Percentiles rank a stretch among this genome's conserved stretches.
Conservation (phyloP, 2,113 vertebrate genomes). For the Bettongia penicillata region DNA sequence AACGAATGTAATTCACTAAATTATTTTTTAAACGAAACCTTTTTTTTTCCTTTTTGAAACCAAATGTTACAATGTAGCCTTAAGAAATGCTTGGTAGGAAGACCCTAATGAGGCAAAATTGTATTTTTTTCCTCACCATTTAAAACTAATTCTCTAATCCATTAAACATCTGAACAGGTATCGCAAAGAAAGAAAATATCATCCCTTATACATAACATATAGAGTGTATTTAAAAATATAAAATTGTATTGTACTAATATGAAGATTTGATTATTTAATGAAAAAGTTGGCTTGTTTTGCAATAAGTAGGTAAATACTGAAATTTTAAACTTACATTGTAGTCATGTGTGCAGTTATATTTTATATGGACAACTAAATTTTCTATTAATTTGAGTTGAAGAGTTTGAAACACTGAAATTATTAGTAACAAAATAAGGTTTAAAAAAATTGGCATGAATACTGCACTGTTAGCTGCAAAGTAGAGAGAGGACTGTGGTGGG, state of each 20-base stretch:
- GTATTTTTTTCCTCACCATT: slow-evolving; percentile 83
- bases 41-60: slow-evolving; percentile 87
- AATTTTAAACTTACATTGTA: slow-evolving; percentile 86
- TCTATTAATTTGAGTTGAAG: slow-evolving; percentile 79
- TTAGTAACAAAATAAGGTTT: slow-evolving; percentile 65
- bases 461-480: slow-evolving; percentile 76
- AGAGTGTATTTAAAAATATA: slow-evolving; percentile 89
- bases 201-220: slow-evolving; percentile 86
- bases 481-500: slow-evolving; percentile 77
- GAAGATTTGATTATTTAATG: slow-evolving; percentile 89
- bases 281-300: slow-evolving; percentile 88
- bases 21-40: slow-evolving; percentile 89
- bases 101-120: slow-evolving; percentile 86
- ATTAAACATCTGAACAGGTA: slow-evolving; percentile 86
- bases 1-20: slow-evolving; percentile 91
- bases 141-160: slow-evolving; percentile 88
- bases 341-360: slow-evolving; percentile 87
- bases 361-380: slow-evolving; percentile 84
- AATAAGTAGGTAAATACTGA: slow-evolving; percentile 90
- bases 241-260: slow-evolving; percentile 90
- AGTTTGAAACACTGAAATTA: slow-evolving; percentile 80
- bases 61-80: slow-evolving; percentile 90
- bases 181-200: slow-evolving; percentile 84
- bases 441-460: slow-evolving; percentile 76
- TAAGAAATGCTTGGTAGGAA: slow-evolving; percentile 87